phyloP scores from a whole-genome alignment of 2,113 vertebrate genomes.

The Dipodomys merriami region DNA sequence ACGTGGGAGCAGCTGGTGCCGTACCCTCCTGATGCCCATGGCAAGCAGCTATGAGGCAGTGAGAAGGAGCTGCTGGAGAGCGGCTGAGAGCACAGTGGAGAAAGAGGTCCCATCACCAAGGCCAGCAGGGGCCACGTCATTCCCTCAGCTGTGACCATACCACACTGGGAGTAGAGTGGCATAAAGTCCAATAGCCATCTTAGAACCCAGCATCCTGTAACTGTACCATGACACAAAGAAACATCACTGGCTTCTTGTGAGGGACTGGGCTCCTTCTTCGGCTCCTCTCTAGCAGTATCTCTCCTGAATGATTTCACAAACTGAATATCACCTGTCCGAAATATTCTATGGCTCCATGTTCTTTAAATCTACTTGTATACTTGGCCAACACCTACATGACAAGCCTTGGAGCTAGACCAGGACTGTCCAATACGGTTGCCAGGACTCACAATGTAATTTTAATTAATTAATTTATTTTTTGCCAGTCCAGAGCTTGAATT shows the following conservation, averaged over 20 bases:
- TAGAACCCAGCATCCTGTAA: neutral
- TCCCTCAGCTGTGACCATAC: neutral
- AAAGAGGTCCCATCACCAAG: neutral
- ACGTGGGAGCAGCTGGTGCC: fast-evolving
- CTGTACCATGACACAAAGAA: neutral
- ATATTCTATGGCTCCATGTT: neutral
- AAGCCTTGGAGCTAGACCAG: neutral
- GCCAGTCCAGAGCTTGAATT: no score
- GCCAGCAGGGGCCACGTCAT: no score
- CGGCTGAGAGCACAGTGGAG: neutral
- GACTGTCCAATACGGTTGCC: neutral
- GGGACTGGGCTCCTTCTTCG: neutral
- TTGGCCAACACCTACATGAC: neutral
- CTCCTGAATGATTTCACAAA: neutral
- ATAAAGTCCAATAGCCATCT: neutral
- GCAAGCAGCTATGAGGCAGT: no score
- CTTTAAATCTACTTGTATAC: neutral
- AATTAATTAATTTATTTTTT: no score
- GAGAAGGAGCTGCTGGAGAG: neutral
- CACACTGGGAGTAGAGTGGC: no score
- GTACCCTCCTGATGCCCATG: neutral
- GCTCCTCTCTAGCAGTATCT: neutral
- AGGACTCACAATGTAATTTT: neutral
- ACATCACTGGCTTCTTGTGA: neutral
- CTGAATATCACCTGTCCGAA: neutral